A percentile compares a stretch with the other conserved stretches of the same genome.
These are phyloP conservation scores for Morpho deidamia DNA, from an alignment of 2,888 invertebrate genomes.

Conservation along the genomic window DNA sequence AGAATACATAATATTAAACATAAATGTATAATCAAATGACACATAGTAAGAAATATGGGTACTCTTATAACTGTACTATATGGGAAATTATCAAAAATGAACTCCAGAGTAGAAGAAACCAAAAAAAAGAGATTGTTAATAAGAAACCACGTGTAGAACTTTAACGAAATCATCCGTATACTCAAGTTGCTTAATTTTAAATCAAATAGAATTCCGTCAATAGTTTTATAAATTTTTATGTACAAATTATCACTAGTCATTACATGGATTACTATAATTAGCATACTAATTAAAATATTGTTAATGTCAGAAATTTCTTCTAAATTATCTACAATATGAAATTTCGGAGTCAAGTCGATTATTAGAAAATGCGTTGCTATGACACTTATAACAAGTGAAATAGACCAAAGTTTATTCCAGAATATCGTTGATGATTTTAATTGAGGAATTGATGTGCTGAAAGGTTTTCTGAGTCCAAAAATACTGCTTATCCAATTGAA, in stretches of 20 bases:
- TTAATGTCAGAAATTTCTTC: slow-evolving; percentile 33
- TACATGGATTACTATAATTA: slow-evolving; percentile 30
- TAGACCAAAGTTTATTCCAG: slow-evolving; percentile 32
- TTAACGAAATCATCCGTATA: slow-evolving; percentile 33
- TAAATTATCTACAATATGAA: slow-evolving; percentile 32
- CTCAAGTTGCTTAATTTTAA: slow-evolving; percentile 30
- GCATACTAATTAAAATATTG: slow-evolving; percentile 32
- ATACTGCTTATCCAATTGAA: slow-evolving; percentile 32
- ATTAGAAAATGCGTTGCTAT: slow-evolving; percentile 24
- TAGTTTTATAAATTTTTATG: slow-evolving; percentile 30
- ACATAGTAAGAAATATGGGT: slow-evolving; percentile 38
- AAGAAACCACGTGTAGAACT: slow-evolving; percentile 39
- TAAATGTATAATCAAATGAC: slow-evolving; percentile 43
- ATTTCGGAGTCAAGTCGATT: slow-evolving; percentile 19
- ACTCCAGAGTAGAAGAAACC: slow-evolving; percentile 33
- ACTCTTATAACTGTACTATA: slow-evolving; percentile 36
- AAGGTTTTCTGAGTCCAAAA: slow-evolving; percentile 39
- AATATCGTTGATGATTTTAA: slow-evolving; percentile 1
- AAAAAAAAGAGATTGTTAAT: slow-evolving; percentile 27
- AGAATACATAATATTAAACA: slow-evolving; percentile 36
- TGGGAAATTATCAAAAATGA: slow-evolving; percentile 30
- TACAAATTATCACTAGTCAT: slow-evolving; percentile 26
- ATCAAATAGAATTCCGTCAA: slow-evolving; percentile 25
- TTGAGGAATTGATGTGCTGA: slow-evolving; percentile 14
- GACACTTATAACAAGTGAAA: slow-evolving; percentile 25